Evolutionary conservation across 1,140 invertebrate genomes (phyloP), one percentile per base, ranked within the genome.

Genomic region (Leucophenga varia): DNA sequence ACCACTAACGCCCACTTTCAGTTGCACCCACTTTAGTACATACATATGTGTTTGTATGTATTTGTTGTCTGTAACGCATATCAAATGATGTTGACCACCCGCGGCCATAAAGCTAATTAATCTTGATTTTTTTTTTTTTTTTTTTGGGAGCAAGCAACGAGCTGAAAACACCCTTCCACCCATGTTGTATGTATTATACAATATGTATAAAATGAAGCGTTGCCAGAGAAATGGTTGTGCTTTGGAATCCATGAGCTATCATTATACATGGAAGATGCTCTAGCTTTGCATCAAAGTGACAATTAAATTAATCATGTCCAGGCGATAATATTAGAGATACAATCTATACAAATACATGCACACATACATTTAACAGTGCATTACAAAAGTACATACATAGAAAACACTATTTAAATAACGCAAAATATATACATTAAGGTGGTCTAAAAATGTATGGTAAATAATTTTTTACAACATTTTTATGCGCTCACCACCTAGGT

Each of bases 81-180:
- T 63, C 63, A 65, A 61, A 65, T 67, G 55, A 61, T 67, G 59
- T 57, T 59, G 63, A 67, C 59, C 63, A 47, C 63, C 63, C 63
- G 61, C 50, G 61, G 59, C 59, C 63, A 58, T 50, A 52, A 49
- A 54, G 51, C 64, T 67, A 67, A 67, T 67, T 67, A 67, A 67
- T 67, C 63, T 67, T 67, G 63, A 67, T 67, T 67, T 67, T 63
- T n/a, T n/a, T n/a, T n/a, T n/a, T n/a, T n/a, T n/a, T n/a, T n/a
- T n/a, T n/a, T n/a, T n/a, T n/a, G n/a, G n/a, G 36, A 46, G 45
- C 39, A 28, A 25, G 42, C n/a, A n/a, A n/a, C n/a, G n/a, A n/a
- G n/a, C n/a, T n/a, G n/a, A n/a, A n/a, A n/a, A n/a, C n/a, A n/a
- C n/a, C n/a, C n/a, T n/a, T n/a, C n/a, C n/a, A n/a, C n/a, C n/a